Percentiles rank a stretch among this genome's conserved stretches.
Conservation (phyloP, 2,888 invertebrate genomes). For the Diarsia dahlii region DNA sequence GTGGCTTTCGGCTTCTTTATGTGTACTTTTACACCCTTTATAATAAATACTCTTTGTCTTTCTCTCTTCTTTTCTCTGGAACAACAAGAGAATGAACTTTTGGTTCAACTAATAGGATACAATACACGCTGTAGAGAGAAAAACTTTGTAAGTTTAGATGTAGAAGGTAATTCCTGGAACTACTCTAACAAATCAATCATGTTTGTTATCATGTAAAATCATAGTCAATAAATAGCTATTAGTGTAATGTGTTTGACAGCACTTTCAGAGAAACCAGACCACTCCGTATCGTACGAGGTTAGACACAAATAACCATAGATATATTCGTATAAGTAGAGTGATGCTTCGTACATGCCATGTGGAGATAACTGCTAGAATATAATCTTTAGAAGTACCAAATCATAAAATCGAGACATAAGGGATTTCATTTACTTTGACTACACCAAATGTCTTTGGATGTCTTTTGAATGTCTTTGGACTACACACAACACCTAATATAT, state of each 20-base stretch:
- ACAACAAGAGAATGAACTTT: not conserved
- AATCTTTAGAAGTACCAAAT: not conserved
- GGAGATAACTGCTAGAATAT: not conserved
- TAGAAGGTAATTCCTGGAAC: not conserved
- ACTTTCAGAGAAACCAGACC: conserved; percentile 22
- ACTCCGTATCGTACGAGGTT: not conserved
- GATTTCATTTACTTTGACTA: not conserved
- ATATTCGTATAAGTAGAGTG: not conserved
- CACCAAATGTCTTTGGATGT: no score
- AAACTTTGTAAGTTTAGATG: not conserved
- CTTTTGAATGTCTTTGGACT: no score
- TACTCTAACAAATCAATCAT: conserved; percentile 1
- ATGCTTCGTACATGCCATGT: not conserved
- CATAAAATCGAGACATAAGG: not conserved
- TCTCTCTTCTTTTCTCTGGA: not conserved
- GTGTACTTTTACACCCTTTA: no score
- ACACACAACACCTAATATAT: not conserved
- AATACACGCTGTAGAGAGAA: not conserved
- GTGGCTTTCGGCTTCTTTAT: no score
- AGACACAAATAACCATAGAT: not conserved
- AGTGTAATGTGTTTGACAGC: conserved; percentile 8
- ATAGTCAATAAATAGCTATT: conserved; percentile 11
- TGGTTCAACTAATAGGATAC: not conserved
- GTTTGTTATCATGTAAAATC: no score
- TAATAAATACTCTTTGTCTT: no score